Conservation (phyloP, 1,140 invertebrate species). For the Alviniconcha marisindica region DNA sequence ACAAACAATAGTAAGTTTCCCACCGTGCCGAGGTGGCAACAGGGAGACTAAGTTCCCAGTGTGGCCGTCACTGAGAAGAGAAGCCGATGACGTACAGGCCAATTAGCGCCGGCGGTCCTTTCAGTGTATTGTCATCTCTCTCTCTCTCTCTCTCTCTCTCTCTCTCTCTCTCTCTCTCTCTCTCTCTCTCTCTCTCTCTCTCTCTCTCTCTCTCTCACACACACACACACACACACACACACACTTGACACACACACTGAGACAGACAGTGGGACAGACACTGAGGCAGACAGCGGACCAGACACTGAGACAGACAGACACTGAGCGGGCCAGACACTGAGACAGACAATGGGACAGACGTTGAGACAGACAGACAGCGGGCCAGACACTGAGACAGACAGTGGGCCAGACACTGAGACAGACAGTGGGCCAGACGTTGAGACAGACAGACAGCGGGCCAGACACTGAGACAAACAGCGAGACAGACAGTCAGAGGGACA, state of each 20-base stretch:
- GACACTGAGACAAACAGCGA: neutral
- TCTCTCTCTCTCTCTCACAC: too few relatives aligned
- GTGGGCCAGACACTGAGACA: neutral
- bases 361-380: neutral
- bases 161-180: too few relatives aligned
- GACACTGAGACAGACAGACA: neutral
- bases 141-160: too few relatives aligned
- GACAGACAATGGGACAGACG: neutral
- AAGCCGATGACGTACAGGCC: too few relatives aligned
- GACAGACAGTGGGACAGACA: neutral
- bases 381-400: neutral
- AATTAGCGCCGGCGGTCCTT: too few relatives aligned
- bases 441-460: neutral
- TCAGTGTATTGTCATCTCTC: too few relatives aligned
- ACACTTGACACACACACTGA: neutral
- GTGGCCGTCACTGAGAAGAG: too few relatives aligned
- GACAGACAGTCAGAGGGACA: neutral
- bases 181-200: too few relatives aligned
- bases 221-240: neutral
- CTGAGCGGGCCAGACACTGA: neutral
- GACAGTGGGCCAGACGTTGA: neutral
- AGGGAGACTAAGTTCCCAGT: too few relatives aligned
- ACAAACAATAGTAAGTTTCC: too few relatives aligned
- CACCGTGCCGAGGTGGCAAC: too few relatives aligned
- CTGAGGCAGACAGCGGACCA: neutral